Base-by-base conservation (phyloP, 23 tunicate species). In the Corella eumyota region DNA sequence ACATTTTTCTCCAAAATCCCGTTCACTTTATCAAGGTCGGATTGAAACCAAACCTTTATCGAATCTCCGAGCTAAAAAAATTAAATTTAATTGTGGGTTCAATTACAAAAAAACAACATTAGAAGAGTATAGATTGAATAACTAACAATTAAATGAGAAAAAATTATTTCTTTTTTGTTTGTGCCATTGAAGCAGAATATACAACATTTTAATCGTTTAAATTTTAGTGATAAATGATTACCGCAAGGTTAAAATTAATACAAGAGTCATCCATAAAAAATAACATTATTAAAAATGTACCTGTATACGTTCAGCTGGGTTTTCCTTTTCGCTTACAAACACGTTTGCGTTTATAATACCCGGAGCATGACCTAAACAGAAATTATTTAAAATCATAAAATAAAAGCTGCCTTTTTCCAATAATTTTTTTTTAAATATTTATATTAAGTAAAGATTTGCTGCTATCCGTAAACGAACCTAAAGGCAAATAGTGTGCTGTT, bases 11-110 rank as follows among this genome's bases (percentile, higher is more conserved):
- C 92, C 60, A 83, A 45, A 6, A 83, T 74, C 3, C 76, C 30
- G 44, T 74, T 58, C 1, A 83, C 75, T 36, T 62, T 61, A 60
- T 83, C 92, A 36, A 74, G 25, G 34, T 83, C 92, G 2, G 92
- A 83, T 46, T 83, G 92, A 26, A 67, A 70, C 81, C 92, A 83
- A 3, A 74, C 81, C 22, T 74, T 37, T 30, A 74, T 56, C 19
- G 49, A 40, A 9, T 83, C 81, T 11, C 81, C 92, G 9, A 83
- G 49, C 92, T 83, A 59, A 30, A 36, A 38, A n/a, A n/a, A n/a
- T n/a, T n/a, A n/a, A n/a, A n/a, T n/a, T n/a, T n/a, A n/a, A n/a
- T n/a, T n/a, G n/a, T n/a, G n/a, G n/a, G n/a, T n/a, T n/a, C n/a
- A n/a, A n/a, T n/a, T n/a, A n/a, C n/a, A n/a, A n/a, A n/a, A n/a